Evolutionary conservation across 2,888 invertebrate species (phyloP).

Genomic region (Ferrisia virgata): DNA sequence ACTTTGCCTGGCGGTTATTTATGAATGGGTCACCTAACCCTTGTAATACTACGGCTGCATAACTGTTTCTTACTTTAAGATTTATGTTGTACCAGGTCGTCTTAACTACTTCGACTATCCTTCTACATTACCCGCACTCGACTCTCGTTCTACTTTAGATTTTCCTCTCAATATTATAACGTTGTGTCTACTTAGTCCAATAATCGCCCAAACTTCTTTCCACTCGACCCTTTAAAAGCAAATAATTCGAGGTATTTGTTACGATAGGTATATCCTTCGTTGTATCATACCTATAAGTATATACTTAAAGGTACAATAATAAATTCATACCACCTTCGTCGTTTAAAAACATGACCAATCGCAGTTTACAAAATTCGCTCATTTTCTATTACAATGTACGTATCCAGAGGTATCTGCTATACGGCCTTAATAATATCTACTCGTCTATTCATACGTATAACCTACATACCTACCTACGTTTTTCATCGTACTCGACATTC

Average conservation of each 20-base stretch:
- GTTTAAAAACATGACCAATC: constrained; percentile 5
- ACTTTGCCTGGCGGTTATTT: constrained; percentile 45
- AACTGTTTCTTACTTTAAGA: constrained; percentile 47
- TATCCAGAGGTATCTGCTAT: no score
- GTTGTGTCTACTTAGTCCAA: constrained; percentile 40
- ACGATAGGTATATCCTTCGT: neutral
- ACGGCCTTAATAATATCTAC: no score
- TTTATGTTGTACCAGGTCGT: constrained; percentile 47
- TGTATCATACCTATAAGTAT: neutral
- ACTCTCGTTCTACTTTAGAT: neutral
- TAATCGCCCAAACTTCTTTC: constrained; percentile 33
- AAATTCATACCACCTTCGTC: neutral
- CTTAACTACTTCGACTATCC: constrained; percentile 46
- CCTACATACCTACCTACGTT: no score
- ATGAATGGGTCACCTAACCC: constrained; percentile 46
- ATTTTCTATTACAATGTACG: no score
- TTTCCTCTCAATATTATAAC: constrained; percentile 34
- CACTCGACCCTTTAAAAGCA: constrained; percentile 23
- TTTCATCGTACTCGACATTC: no score
- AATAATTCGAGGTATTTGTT: constrained; percentile 42
- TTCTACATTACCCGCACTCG: constrained; percentile 32
- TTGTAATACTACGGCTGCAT: constrained; percentile 47
- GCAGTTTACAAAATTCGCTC: constrained; percentile 20
- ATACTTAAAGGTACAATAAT: neutral
- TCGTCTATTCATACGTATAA: no score